Evolutionary conservation across 2,113 vertebrate species (phyloP).

Genomic region (Colossoma macropomum): DNA sequence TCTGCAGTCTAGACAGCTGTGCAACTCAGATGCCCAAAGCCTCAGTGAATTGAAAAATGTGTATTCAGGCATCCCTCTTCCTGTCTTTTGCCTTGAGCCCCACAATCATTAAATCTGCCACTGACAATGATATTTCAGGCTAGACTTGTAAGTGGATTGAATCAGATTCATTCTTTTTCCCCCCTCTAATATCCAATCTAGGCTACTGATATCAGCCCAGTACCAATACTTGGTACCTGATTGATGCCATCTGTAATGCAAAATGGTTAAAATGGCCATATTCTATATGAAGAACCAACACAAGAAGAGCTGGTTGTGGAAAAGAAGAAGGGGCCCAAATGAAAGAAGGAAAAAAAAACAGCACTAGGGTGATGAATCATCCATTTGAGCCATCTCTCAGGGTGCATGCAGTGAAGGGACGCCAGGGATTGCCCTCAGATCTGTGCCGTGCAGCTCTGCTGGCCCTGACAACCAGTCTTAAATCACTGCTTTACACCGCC

Average conservation of each 20-base stretch:
- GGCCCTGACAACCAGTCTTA: constrained; percentile 17
- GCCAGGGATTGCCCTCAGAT: not conserved
- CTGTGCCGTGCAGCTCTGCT: constrained; percentile 9
- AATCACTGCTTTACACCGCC: constrained; percentile 26
- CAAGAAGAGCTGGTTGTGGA: not conserved
- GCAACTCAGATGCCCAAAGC: too few relatives aligned
- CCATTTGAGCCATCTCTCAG: constrained; percentile 6
- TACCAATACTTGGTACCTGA: not conserved
- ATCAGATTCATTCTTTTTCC: too few relatives aligned
- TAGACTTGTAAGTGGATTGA: too few relatives aligned
- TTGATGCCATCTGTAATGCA: too few relatives aligned
- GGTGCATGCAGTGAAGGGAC: not conserved
- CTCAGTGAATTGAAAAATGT: too few relatives aligned
- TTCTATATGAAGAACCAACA: not conserved
- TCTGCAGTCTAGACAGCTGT: too few relatives aligned
- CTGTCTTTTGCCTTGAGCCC: too few relatives aligned
- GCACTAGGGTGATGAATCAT: not conserved
- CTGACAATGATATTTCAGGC: too few relatives aligned
- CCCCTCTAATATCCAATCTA: too few relatives aligned
- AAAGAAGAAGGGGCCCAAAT: constrained; percentile 10
- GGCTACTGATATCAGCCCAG: too few relatives aligned
- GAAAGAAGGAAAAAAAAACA: constrained; percentile 19
- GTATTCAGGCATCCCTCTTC: too few relatives aligned
- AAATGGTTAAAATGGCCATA: not conserved
- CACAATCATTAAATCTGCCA: too few relatives aligned